Base-by-base conservation (phyloP, 2,888 invertebrate genomes). In the Druceiella hillmani region DNA sequence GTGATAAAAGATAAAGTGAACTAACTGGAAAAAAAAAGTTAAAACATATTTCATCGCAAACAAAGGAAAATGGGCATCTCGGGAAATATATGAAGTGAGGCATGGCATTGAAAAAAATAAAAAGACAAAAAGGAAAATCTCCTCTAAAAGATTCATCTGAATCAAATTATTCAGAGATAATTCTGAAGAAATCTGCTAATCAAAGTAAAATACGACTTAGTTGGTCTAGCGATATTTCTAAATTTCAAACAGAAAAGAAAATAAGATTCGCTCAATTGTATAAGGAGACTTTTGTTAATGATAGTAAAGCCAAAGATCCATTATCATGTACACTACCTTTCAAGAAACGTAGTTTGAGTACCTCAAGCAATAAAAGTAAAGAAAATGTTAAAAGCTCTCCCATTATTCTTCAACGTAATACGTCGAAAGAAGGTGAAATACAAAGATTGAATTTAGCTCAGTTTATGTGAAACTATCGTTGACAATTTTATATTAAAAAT, bases 31-130 rank as follows among this genome's bases (percentile, higher is more conserved):
- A n/a, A n/a, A n/a, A n/a, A n/a, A n/a, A n/a, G n/a, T n/a, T n/a
- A n/a, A n/a, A n/a, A n/a, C n/a, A n/a, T n/a, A n/a, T n/a, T n/a
- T n/a, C n/a, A n/a, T n/a, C n/a, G n/a, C 45, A 4, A 68, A 68
- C 50, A 61, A 68, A 52, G 67, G 66, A 47, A 70, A 67, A 47
- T 58, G 57, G 40, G 68, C 66, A 4, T 71, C 71, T 1, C 59
- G 52, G 46, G 69, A 70, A 59, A 69, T 70, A 67, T 70, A 52
- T 44, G 59, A 63, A 49, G 55, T 69, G 2, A 61, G 70, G 24
- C 69, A 37, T 28, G 11, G 17, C 15, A 6, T 12, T 13, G 12
- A 10, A 6, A 4, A 4, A 13, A 32, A 69, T 51, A 55, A n/a
- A 17, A 31, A 27, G 17, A n/a, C 20, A 26, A 26, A 17, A 13